Conservation (phyloP, 2,113 vertebrate species). For the Manacus vitellinus region DNA sequence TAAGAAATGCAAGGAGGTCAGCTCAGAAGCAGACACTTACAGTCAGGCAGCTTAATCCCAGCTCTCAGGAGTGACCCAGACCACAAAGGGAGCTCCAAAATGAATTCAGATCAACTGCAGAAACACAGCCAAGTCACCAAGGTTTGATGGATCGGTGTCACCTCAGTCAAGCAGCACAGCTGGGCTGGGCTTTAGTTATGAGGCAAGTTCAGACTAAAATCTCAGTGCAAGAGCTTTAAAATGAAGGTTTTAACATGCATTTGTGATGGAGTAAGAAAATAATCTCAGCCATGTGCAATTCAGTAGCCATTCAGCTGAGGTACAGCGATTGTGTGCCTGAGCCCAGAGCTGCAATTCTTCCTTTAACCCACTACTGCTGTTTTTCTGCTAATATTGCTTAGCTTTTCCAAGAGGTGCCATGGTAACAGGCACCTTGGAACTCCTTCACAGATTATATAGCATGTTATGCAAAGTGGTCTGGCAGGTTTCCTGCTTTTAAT, state of each 20-base stretch:
- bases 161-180: background rate
- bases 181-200: background rate
- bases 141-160: background rate
- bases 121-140: background rate
- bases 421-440: slow-evolving; percentile 49
- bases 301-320: background rate
- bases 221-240: background rate
- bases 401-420: slow-evolving; percentile 29
- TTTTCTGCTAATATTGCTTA: background rate
- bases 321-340: background rate
- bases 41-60: background rate
- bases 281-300: background rate
- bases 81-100: background rate
- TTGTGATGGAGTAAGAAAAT: background rate
- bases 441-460: background rate
- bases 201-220: background rate
- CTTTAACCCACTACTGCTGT: background rate
- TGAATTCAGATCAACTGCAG: background rate
- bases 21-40: background rate
- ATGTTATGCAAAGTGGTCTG: background rate
- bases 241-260: background rate
- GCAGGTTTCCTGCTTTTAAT: slow-evolving; percentile 5
- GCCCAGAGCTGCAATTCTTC: background rate
- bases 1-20: background rate
- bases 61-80: background rate